Evolutionary conservation across 2,888 invertebrate genomes (phyloP).

Genomic region (Julus scanicus): DNA sequence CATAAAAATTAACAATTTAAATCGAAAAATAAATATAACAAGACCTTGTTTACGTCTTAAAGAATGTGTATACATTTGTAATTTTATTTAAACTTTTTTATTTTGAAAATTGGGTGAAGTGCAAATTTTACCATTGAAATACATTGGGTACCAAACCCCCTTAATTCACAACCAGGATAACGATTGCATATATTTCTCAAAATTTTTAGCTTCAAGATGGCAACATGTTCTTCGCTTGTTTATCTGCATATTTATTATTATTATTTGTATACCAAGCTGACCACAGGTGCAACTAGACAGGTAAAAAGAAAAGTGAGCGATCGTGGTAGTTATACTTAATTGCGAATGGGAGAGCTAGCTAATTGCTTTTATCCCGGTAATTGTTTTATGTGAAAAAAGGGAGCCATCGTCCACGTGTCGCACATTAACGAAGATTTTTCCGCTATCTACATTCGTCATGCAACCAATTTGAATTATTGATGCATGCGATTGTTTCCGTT

Average conservation of each 20-base stretch:
- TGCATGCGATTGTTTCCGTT: not conserved
- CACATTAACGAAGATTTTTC: not conserved
- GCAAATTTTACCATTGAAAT: no score
- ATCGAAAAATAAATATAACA: no score
- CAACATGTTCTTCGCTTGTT: not conserved
- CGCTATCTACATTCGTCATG: slow-evolving; percentile 32
- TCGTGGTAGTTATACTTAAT: not conserved
- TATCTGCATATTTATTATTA: not conserved
- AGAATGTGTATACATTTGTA: no score
- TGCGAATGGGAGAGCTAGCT: slow-evolving; percentile 17
- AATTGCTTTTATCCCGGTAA: slow-evolving; percentile 15
- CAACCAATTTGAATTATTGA: not conserved
- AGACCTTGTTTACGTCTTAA: no score
- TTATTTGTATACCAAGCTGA: not conserved
- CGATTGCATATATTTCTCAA: no score
- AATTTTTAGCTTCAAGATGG: no score
- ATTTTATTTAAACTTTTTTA: no score
- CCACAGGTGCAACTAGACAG: not conserved
- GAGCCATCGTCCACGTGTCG: not conserved
- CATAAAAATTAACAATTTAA: no score
- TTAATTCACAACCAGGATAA: no score
- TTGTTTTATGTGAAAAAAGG: slow-evolving; percentile 34
- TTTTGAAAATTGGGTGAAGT: no score
- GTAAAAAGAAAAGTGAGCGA: not conserved
- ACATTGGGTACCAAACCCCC: no score